Conservation (phyloP, 2,113 vertebrate species). For the Microtus pennsylvanicus region DNA sequence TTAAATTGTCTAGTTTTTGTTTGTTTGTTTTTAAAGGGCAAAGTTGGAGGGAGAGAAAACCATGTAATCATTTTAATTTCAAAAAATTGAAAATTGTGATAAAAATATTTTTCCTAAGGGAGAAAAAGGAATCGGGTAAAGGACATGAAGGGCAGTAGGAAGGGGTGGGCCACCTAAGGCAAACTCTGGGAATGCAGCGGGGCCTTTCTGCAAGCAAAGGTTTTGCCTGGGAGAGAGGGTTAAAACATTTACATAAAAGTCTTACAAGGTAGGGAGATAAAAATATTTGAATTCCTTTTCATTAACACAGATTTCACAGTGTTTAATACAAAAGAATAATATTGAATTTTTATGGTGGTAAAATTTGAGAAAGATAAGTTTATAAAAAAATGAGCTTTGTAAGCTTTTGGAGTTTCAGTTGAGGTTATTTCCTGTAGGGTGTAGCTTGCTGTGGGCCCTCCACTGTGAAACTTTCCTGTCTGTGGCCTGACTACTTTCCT, state of each 20-base stretch:
- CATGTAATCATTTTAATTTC: background rate
- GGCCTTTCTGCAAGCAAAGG: background rate
- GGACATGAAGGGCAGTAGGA: background rate
- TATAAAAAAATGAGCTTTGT: background rate
- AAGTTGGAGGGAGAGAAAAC: background rate
- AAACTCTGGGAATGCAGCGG: background rate
- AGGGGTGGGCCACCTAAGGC: background rate
- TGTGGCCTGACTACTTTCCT: background rate
- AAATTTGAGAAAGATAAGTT: conserved; percentile 25
- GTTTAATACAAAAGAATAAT: background rate
- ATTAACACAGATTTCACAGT: background rate
- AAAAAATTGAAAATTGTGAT: background rate
- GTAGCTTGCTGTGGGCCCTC: background rate
- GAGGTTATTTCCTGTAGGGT: background rate
- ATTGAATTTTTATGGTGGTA: background rate
- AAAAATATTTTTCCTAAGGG: background rate
- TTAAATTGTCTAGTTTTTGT: background rate
- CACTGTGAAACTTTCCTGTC: background rate
- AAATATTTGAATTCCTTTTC: background rate
- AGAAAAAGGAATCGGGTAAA: background rate
- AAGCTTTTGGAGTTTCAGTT: background rate
- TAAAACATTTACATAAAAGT: background rate
- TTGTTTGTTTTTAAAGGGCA: background rate
- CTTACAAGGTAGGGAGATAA: background rate
- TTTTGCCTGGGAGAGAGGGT: background rate